Percentiles rank a stretch among this genome's conserved stretches.
phyloP scores from a whole-genome alignment of 2,797 vertebrate genomes.

The Ctenosaura bakeri region DNA sequence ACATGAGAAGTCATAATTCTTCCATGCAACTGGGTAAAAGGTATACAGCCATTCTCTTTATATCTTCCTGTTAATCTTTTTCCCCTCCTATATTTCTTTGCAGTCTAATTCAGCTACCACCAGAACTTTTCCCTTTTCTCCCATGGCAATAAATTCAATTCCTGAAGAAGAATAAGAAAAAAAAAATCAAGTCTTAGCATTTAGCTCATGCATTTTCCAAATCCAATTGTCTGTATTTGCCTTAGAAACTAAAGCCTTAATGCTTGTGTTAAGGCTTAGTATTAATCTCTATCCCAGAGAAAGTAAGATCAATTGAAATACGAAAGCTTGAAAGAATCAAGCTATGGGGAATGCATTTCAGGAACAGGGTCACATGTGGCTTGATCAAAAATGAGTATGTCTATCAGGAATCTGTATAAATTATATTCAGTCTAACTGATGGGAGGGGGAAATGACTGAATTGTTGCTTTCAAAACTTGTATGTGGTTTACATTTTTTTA shows the following conservation, averaged over 20 bases:
- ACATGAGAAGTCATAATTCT: too few species aligned
- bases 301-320: slow-evolving; percentile 37
- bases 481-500: slow-evolving; percentile 2
- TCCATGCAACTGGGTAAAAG: neutral
- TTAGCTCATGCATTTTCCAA: slow-evolving; percentile 23
- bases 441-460: neutral
- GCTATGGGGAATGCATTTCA: neutral
- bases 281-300: slow-evolving; percentile 27
- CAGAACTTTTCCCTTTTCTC: neutral
- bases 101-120: neutral
- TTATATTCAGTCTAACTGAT: neutral
- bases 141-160: neutral
- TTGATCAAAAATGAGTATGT: slow-evolving; percentile 10
- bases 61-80: neutral
- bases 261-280: slow-evolving; percentile 15
- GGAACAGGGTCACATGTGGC: neutral
- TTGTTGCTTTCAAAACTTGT: neutral
- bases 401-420: neutral
- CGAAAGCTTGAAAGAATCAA: slow-evolving; percentile 1
- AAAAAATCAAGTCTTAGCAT: neutral
- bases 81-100: neutral
- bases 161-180: neutral
- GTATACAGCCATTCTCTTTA: neutral
- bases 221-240: slow-evolving; percentile 30
- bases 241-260: slow-evolving; percentile 21